Conservation (phyloP, 2,113 vertebrate species). For the Plotosus lineatus region DNA sequence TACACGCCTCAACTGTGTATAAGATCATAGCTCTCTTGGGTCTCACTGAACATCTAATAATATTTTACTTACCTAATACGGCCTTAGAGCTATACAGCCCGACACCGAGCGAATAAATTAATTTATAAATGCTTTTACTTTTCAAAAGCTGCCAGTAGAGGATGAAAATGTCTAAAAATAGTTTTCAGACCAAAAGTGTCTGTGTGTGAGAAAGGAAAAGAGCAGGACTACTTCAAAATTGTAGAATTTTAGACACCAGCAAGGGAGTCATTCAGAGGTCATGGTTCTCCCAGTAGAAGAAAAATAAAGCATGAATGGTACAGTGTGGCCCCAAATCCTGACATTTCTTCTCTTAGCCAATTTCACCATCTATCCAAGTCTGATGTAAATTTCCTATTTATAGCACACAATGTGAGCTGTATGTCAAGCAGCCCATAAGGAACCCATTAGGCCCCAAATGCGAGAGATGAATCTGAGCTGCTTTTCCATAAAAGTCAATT, state of each 20-base stretch:
- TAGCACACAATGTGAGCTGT: slow-evolving; percentile 72
- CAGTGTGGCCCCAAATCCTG: slow-evolving; percentile 59
- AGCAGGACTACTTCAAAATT: slow-evolving; percentile 70
- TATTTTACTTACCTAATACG: slow-evolving; percentile 49
- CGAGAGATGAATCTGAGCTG: slow-evolving; percentile 62
- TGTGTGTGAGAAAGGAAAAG: slow-evolving; percentile 49
- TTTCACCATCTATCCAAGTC: slow-evolving; percentile 69
- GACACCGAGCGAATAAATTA: slow-evolving; percentile 20
- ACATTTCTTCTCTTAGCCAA: slow-evolving; percentile 68
- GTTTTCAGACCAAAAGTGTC: slow-evolving; percentile 67
- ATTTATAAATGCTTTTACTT: slow-evolving; percentile 59
- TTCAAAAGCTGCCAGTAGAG: slow-evolving; percentile 61
- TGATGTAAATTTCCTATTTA: slow-evolving; percentile 78
- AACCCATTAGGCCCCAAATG: slow-evolving; percentile 77
- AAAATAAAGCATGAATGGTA: slow-evolving; percentile 69
- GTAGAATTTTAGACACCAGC: slow-evolving; percentile 77
- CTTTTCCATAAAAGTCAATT: slow-evolving; percentile 70
- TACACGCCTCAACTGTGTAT: not conserved
- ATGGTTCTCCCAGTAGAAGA: slow-evolving; percentile 77
- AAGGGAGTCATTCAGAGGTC: slow-evolving; percentile 79
- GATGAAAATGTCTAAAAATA: slow-evolving; percentile 85
- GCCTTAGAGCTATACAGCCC: slow-evolving; percentile 28
- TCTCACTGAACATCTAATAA: slow-evolving; percentile 24
- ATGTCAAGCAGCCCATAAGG: slow-evolving; percentile 77
- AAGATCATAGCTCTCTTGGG: not conserved